Evolutionary conservation across 2,888 invertebrate genomes (phyloP), one percentile per base, ranked within the genome.

Genomic region (Drosophila birchii): DNA sequence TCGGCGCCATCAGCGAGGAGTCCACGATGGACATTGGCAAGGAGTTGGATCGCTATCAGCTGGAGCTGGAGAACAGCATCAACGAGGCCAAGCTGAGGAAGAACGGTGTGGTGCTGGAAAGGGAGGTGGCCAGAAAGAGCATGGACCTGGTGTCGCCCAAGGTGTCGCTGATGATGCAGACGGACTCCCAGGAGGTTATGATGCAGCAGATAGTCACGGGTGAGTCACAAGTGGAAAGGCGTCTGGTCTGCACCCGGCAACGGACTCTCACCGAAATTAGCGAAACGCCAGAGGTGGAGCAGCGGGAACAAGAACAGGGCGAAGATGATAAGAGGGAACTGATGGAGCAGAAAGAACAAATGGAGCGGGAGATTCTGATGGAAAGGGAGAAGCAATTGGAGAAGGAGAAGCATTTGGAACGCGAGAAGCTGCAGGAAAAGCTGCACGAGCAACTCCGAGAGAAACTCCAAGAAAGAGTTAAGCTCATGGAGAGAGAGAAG

Each of bases 1-100:
- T 92, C 29, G 87, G 90, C 4, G 88, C 91, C 9, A 90, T 92
- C 5, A 91, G 88, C 36, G 93, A 93, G 77, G 92, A 92, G 63
- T 78, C 88, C 32, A 88, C 87, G 14, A 86, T 92, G 81, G 92
- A 92, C 63, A 93, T 93, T 71, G 92, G 91, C 20, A 90, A 91
- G 53, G 92, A 93, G 59, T 70, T 93, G 23, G 93, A 93, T 77
- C 90, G 88, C 8, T 93, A 93, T 76, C 93, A 93, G 67, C 63
- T 92, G 44, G 93, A 93, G 77, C 71, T 93, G 39, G 93, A 93
- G 71, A 93, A 93, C 39, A 93, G 93, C 77, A 93, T 93, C 16
- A 93, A 93, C 60, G 93, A 93, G 66, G 92, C 92, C 0, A 93
- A 92, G 76, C 66, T 90, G 41, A 87, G 89, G 36, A 92, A 91